Base-by-base conservation (phyloP, 2,888 invertebrate genomes). In the Drosophila villosipedis region DNA sequence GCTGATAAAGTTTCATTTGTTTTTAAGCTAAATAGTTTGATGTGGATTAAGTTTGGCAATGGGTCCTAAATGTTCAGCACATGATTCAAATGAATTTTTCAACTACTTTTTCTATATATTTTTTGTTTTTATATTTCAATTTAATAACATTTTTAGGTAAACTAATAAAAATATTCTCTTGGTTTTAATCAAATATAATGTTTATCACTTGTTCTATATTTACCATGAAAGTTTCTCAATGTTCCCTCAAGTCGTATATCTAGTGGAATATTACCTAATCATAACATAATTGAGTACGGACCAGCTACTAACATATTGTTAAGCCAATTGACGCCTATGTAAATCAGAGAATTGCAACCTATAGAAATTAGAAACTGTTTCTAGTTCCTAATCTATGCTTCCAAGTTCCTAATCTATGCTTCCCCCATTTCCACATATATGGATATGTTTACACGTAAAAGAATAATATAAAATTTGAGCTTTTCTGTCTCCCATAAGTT, bases 1-100 rank as follows among this genome's bases (percentile, higher is more conserved):
- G 55, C 41, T 47, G 57, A 3, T 61, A 35, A 66, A 58, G 49
- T 64, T 75, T 39, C 22, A 31, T 43, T 73, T 57, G 7, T 16
- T 39, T 39, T 37, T 43, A 14, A 58, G 52, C 62, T 62, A 53
- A 55, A 63, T 39, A 47, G 39, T 55, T 71, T 41, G 49, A 33
- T 41, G 50, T 19, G 41, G 14, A n/a, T 49, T 19, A 39, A 41
- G 30, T 22, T 39, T 60, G 31, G 37, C 50, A 50, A 35, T 52
- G 50, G 68, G 28, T 39, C 33, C 41, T n/a, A 39, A 55, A 7
- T 4, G 12, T 31, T 31, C n/a, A 22, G 28, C 16, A 22, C 28
- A 3, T 16, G 41, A n/a, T 31, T 31, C 2, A 7, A 19, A 16
- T 14, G 22, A 5, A n/a, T 14, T 31, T 31, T 31, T 22, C 7